Evolutionary conservation across 2,113 vertebrate species (phyloP), one percentile per base, ranked within the genome.

Genomic region (Dascyllus trimaculatus): DNA sequence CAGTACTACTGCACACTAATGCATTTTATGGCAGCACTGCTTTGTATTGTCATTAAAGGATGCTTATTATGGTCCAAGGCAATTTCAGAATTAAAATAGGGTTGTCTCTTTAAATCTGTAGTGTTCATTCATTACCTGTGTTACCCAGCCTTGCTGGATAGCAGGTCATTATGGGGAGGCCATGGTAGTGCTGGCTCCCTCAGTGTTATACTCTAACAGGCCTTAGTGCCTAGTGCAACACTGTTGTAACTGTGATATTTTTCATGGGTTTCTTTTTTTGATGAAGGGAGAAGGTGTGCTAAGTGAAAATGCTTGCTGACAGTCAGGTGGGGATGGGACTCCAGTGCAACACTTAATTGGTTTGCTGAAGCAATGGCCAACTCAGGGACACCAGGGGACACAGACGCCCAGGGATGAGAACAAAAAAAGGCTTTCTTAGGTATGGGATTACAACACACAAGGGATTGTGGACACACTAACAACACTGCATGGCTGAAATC

Each of bases 321-420:
- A 75, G 74, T 73, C 48, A 57, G 80, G 32, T 77, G 43, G n/a
- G 46, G 17, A 29, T 64, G 51, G 46, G 69, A 52, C 52, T 85
- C 43, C 56, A 56, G 51, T 75, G 48, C 45, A 63, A 43, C 59
- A 62, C 61, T 75, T 80, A 75, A 88, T 89, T 85, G 84, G 76
- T 88, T 75, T 83, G 67, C 61, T 73, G 67, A 66, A 82, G 71
- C 75, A 58, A 69, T 51, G 69, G 68, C 38, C 75, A 71, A 84
- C 67, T 71, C 15, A 1, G 74, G 56, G 59, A 75, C 81, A 63
- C 75, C n/a, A 45, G 63, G 19, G 78, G 54, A 76, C 78, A 66
- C 15, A 14, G 40, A 59, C 53, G 45, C 73, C 66, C 76, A 11
- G 51, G 40, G 78, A 81, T 49, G 68, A 73, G 61, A 79, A 48